Evolutionary conservation across 2,888 invertebrate genomes (phyloP), one percentile per base, ranked within the genome.

Genomic region (Limnephilus rhombicus): DNA sequence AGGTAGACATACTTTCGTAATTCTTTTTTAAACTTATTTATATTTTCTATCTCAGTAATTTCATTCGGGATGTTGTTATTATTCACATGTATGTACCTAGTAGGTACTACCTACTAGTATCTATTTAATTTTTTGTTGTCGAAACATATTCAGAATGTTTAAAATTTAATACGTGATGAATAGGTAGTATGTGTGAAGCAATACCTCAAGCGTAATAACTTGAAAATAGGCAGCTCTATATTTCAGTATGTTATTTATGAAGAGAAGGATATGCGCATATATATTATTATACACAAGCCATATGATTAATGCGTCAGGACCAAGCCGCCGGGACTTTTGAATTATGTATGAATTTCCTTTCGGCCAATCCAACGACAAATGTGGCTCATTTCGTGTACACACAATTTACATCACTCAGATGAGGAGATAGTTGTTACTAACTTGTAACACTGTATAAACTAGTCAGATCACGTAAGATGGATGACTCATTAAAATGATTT

Each of bases 271-370:
- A 41, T 41, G 85, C 37, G 34, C 85, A 41, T 68, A 68, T 68
- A 24, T 68, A 68, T 68, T 68, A 68, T 68, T 68, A 68, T n/a
- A n/a, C 41, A 45, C 45, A 85, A 41, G 41, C 85, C 24, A 37
- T 85, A 45, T 85, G 85, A 85, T 85, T 85, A 41, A 85, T 85
- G 85, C 41, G 37, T 41, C 85, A 41, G 41, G 12, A 85, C 37
- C 18, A 45, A 13, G 85, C 45, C 85, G 85, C 45, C 45, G 85
- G 85, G 85, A 34, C 85, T 85, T 85, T 3, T 85, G 85, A 85
- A 85, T 85, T 85, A 85, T 85, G 85, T 85, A 85, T 85, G 85
- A 85, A 85, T 85, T 85, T 85, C 85, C 85, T 85, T 85, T 85
- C 12, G 85, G 85, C 85, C 85, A 85, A 85, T 85, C 37, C 85